Base-by-base conservation (phyloP, 2,797 vertebrate genomes). In the Urocyon cinereoargenteus region DNA sequence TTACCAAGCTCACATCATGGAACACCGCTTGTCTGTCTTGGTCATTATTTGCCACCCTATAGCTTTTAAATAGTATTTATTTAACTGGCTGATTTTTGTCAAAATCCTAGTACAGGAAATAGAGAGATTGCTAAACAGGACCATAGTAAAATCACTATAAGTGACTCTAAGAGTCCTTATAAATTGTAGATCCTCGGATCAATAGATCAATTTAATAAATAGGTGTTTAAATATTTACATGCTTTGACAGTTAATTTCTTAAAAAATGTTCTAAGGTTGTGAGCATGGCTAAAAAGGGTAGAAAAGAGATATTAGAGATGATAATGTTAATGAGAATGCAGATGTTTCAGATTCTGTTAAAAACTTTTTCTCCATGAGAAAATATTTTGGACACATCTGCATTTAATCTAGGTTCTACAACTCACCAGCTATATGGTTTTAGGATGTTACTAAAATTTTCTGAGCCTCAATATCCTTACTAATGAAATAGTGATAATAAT, bases 281-380 rank as follows among this genome's bases (percentile, higher is more conserved):
- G 15, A 78, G 40, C 18, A 8, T 91, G 55, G 13, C 19, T 84
- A 34, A 68, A 66, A 94, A 79, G 45, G 7, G 28, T 73, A 49
- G 53, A 83, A 79, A 57, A 51, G 22, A 64, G 62, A 51, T 55
- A 53, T 59, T 53, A 57, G 61, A 91, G 91, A 82, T 40, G n/a
- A 61, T 22, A 73, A 45, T 55, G 24, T 75, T 57, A 75, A 64
- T 3, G n/a, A 62, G 34, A 95, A 86, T 84, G 15, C 14, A 82
- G 34, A 82, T 22, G 15, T 22, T 91, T 97, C 79, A 73, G 75
- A 89, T 95, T 94, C 34, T 55, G 36, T 62, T 90, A n/a, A 72
- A 72, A 91, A 59, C 90, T 72, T 8, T 34, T 55, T 59, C 26
- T 57, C 28, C 6, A 0, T 53, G 36, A 82, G 18, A 88, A 62